Evolutionary conservation across 2,888 invertebrate species (phyloP).

Genomic region (Nemotelus pantherinus): DNA sequence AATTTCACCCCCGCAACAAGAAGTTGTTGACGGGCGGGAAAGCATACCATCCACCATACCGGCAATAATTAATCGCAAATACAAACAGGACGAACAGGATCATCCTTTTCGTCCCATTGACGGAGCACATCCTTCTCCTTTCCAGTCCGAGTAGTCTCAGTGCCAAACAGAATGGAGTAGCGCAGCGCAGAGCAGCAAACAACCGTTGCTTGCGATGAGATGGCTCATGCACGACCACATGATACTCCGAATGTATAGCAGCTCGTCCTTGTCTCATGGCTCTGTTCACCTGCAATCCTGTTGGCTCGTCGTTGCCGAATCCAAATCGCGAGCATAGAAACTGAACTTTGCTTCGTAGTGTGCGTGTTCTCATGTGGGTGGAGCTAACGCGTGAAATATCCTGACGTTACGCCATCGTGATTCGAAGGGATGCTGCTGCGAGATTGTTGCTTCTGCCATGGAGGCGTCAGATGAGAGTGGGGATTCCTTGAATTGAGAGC

Average conservation of each 20-base stretch:
- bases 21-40: slow-evolving; percentile 39
- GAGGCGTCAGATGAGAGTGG: not conserved
- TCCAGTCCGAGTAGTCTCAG: slow-evolving; percentile 44
- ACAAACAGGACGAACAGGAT: slow-evolving; percentile 48
- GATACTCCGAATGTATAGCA: not conserved
- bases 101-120: slow-evolving; percentile 46
- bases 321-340: slow-evolving; percentile 34
- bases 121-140: slow-evolving; percentile 44
- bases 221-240: too few species aligned
- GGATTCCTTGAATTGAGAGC: slow-evolving; percentile 12
- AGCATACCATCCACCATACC: slow-evolving; percentile 41
- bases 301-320: slow-evolving; percentile 31
- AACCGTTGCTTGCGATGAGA: too few species aligned
- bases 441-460: slow-evolving; percentile 30
- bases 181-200: slow-evolving; percentile 8
- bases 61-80: slow-evolving; percentile 49
- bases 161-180: slow-evolving; percentile 7
- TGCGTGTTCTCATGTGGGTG: slow-evolving; percentile 45
- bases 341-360: slow-evolving; percentile 21
- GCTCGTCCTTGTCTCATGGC: not conserved
- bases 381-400: slow-evolving; percentile 41
- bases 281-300: slow-evolving; percentile 28
- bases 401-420: slow-evolving; percentile 1
- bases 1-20: slow-evolving; percentile 41
- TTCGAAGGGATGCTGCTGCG: slow-evolving; percentile 14